Evolutionary conservation across 2,113 vertebrate species (phyloP).

Genomic region (Burhinus oedicnemus): DNA sequence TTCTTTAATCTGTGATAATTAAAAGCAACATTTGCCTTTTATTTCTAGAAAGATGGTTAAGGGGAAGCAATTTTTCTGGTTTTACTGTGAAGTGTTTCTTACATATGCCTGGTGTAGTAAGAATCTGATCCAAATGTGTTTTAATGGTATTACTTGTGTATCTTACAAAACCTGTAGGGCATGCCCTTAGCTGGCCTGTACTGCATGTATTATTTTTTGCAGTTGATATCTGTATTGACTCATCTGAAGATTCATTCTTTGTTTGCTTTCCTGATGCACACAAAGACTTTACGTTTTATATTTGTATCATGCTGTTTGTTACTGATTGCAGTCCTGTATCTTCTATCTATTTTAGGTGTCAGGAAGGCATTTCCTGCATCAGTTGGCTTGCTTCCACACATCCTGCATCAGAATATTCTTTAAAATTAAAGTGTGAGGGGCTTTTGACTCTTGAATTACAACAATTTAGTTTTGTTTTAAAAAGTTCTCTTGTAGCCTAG

Average conservation of each 20-base stretch:
- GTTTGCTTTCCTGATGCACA: neutral
- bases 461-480: neutral
- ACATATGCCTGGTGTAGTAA: neutral
- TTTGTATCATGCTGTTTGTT: neutral
- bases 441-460: neutral
- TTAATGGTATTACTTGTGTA: neutral
- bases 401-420: neutral
- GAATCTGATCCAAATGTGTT: neutral
- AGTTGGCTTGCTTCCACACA: neutral
- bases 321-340: neutral
- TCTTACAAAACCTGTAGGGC: neutral
- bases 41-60: neutral
- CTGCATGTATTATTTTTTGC: neutral
- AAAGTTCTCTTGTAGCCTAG: neutral
- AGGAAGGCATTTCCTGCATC: neutral
- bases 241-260: neutral
- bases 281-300: neutral
- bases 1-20: constrained; percentile 1
- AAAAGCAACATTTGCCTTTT: constrained; percentile 10
- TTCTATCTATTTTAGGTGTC: neutral
- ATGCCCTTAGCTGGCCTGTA: neutral
- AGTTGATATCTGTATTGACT: neutral
- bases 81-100: neutral
- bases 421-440: neutral
- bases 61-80: neutral